Conservation (phyloP, 2,888 invertebrate genomes). For the Polyommatus icarus region DNA sequence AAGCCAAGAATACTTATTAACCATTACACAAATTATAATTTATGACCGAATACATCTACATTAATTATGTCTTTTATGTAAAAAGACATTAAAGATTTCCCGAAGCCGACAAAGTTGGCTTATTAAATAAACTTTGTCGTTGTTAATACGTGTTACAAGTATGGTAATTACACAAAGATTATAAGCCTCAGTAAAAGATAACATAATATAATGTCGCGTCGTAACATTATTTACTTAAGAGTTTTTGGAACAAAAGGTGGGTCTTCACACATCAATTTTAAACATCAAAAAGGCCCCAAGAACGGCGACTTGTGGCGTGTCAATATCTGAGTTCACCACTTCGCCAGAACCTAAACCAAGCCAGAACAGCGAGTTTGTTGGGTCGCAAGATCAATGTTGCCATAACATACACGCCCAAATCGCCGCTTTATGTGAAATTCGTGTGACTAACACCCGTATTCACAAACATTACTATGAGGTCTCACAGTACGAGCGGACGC, state of each 20-base stretch:
- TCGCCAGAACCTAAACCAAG: not conserved
- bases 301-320: constrained; percentile 2
- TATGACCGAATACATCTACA: constrained; percentile 22
- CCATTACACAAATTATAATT: constrained; percentile 28
- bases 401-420: not conserved
- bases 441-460: not conserved
- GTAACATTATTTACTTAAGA: too few relatives aligned
- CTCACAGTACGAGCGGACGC: too few relatives aligned
- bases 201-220: too few relatives aligned
- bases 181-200: too few relatives aligned
- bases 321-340: not conserved
- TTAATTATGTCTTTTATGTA: constrained; percentile 11
- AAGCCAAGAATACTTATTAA: constrained; percentile 18
- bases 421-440: not conserved
- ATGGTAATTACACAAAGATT: too few relatives aligned
- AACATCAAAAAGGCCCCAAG: too few relatives aligned
- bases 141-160: not conserved
- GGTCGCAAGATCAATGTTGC: constrained; percentile 21
- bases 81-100: constrained; percentile 3
- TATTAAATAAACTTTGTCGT: not conserved
- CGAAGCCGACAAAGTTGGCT: not conserved
- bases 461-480: too few relatives aligned
- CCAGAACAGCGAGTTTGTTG: not conserved
- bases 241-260: too few relatives aligned
- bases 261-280: too few relatives aligned